Percentiles rank a stretch among this genome's conserved stretches.
Conservation (phyloP, 2,888 invertebrate genomes). For the Caenorhabditis plicata region DNA sequence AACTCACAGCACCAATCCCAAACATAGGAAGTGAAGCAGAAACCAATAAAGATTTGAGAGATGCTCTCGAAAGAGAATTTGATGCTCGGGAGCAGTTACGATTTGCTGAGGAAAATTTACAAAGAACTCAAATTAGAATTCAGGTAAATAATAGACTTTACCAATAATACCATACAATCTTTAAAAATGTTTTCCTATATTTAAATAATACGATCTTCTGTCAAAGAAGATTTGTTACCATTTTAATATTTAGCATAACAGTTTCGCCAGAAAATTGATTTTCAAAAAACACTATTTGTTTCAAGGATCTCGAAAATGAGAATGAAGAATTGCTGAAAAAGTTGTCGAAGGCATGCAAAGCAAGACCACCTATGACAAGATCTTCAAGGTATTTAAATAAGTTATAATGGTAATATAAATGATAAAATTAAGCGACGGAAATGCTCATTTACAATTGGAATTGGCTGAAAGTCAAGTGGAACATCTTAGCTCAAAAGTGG, state of each 20-base stretch:
- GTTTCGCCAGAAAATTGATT: too few species aligned
- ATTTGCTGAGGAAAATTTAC: slow-evolving; percentile 85
- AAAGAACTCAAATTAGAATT: slow-evolving; percentile 69
- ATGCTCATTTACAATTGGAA: slow-evolving; percentile 67
- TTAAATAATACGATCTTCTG: not conserved
- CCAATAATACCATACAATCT: too few species aligned
- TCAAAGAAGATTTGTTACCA: too few species aligned
- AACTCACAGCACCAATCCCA: slow-evolving; percentile 36
- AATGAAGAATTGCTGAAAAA: slow-evolving; percentile 92
- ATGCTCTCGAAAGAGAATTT: slow-evolving; percentile 87
- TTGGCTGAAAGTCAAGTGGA: slow-evolving; percentile 76
- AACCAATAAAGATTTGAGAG: slow-evolving; percentile 79
- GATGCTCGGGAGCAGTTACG: slow-evolving; percentile 87
- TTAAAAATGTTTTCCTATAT: not conserved
- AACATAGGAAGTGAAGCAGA: slow-evolving; percentile 39
- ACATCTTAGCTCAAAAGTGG: slow-evolving; percentile 79
- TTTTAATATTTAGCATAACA: too few species aligned
- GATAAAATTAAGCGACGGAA: slow-evolving; percentile 59
- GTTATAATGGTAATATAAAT: too few species aligned
- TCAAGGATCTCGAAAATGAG: slow-evolving; percentile 90
- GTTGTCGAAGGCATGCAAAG: slow-evolving; percentile 86
- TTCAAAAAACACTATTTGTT: too few species aligned
- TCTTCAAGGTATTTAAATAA: slow-evolving; percentile 54
- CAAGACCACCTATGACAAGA: slow-evolving; percentile 69
- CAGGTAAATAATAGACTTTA: slow-evolving; percentile 29